Evolutionary conservation across 2,113 vertebrate genomes (phyloP).

Genomic region (Peromyscus polionotus): DNA sequence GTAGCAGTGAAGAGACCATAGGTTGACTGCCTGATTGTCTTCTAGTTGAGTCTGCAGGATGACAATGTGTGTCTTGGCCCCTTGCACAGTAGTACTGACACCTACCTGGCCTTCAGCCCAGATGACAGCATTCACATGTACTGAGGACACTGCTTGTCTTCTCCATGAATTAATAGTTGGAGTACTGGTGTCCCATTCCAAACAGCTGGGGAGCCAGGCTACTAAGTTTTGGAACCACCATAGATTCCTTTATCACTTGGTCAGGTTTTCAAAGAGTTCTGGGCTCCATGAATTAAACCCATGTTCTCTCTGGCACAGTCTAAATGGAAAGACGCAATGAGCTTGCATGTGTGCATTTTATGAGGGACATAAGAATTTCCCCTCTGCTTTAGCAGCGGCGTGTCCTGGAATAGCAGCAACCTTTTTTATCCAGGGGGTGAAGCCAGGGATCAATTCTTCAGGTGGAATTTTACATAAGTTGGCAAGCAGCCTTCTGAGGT

Average conservation of each 20-base stretch:
- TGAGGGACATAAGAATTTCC: neutral
- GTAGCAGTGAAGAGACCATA: neutral
- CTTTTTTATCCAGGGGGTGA: neutral
- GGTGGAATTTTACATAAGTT: neutral
- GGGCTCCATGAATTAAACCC: neutral
- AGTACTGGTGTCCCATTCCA: neutral
- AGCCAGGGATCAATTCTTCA: neutral
- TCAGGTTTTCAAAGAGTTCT: neutral
- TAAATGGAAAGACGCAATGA: neutral
- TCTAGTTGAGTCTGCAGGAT: neutral
- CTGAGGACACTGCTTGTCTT: neutral
- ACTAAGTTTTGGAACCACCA: fast-evolving
- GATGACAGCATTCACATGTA: neutral
- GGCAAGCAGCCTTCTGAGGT: neutral
- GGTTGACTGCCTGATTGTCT: neutral
- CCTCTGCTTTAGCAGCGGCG: neutral
- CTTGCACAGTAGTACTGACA: fast-evolving
- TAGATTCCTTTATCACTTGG: neutral
- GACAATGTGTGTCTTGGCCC: neutral
- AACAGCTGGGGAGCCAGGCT: neutral
- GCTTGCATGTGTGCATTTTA: neutral
- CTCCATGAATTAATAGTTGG: no score
- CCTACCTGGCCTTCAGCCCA: neutral
- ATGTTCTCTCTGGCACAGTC: neutral
- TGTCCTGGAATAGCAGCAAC: neutral